Percentiles rank a stretch among this genome's conserved stretches.
Evolutionary conservation across 2,113 vertebrate species (phyloP).

Genomic region (Acrocephalus arundinaceus): DNA sequence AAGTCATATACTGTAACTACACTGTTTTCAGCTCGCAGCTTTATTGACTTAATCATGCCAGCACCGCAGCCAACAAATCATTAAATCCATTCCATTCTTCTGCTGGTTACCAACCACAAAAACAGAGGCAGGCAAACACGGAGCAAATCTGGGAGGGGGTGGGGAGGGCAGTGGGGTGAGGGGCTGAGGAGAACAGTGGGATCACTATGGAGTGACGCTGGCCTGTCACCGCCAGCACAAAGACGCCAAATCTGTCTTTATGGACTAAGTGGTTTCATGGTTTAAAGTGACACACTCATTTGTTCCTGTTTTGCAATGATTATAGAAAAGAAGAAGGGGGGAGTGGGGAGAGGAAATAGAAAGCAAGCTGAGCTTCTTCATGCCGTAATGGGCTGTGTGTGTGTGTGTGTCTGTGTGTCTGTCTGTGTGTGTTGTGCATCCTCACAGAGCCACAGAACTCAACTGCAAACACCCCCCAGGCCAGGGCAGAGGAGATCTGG

Average conservation of each 20-base stretch:
- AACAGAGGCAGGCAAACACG: conserved; percentile 60
- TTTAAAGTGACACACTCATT: conserved; percentile 68
- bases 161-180: background rate
- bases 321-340: conserved; percentile 7
- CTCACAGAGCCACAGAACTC: background rate
- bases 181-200: conserved; percentile 40
- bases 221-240: conserved; percentile 55
- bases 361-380: background rate
- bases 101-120: conserved; percentile 67
- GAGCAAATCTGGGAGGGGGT: conserved; percentile 15
- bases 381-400: rapidly evolving
- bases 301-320: conserved; percentile 61
- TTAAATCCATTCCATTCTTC: conserved; percentile 74
- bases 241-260: conserved; percentile 56
- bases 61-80: conserved; percentile 71
- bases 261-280: conserved; percentile 59
- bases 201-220: conserved; percentile 56
- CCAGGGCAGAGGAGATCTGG: background rate
- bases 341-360: background rate
- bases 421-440: background rate
- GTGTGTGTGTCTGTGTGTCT: background rate
- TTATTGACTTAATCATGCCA: conserved; percentile 72
- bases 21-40: conserved; percentile 67
- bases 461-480: background rate
- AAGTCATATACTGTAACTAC: conserved; percentile 68